phyloP scores from a whole-genome alignment of 2,888 invertebrate genomes.

The Anaspis maculata region DNA sequence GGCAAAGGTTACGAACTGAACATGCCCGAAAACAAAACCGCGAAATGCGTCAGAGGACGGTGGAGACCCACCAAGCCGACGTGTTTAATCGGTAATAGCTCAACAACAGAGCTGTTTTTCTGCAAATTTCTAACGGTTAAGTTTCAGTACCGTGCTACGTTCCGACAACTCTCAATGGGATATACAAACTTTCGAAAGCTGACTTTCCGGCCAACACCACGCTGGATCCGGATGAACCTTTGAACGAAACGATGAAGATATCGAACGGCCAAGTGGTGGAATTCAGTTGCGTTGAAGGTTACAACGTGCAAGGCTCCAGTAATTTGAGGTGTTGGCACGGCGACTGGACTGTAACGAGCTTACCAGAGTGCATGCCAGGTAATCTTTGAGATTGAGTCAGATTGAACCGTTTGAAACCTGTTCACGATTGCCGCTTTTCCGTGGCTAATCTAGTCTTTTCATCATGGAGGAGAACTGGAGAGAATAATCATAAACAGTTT shows the following conservation, averaged over 20 bases:
- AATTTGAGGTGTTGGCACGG: constrained; percentile 72
- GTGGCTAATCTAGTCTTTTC: too few species aligned
- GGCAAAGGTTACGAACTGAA: constrained; percentile 70
- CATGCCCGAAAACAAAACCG: constrained; percentile 63
- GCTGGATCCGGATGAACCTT: constrained; percentile 45
- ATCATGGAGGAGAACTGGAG: too few species aligned
- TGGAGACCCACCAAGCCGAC: constrained; percentile 79
- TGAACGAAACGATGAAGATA: constrained; percentile 53
- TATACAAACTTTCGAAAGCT: constrained; percentile 50
- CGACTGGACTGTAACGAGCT: constrained; percentile 68
- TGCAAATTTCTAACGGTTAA: constrained; percentile 2
- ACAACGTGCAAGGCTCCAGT: constrained; percentile 59
- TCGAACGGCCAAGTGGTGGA: constrained; percentile 65
- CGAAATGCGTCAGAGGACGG: constrained; percentile 72
- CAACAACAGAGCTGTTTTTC: neutral
- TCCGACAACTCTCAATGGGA: constrained; percentile 60
- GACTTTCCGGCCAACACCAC: constrained; percentile 31
- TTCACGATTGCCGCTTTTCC: neutral
- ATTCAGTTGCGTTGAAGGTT: constrained; percentile 69
- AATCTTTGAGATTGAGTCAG: too few species aligned
- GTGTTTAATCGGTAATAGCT: constrained; percentile 64
- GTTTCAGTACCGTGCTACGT: constrained; percentile 61
- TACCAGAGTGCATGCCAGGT: constrained; percentile 73
- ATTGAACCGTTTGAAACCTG: neutral
- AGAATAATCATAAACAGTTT: too few species aligned